Evolutionary conservation across 2,797 vertebrate genomes (phyloP), one percentile per base, ranked within the genome.

Genomic region (Enteromius fasciolatus): DNA sequence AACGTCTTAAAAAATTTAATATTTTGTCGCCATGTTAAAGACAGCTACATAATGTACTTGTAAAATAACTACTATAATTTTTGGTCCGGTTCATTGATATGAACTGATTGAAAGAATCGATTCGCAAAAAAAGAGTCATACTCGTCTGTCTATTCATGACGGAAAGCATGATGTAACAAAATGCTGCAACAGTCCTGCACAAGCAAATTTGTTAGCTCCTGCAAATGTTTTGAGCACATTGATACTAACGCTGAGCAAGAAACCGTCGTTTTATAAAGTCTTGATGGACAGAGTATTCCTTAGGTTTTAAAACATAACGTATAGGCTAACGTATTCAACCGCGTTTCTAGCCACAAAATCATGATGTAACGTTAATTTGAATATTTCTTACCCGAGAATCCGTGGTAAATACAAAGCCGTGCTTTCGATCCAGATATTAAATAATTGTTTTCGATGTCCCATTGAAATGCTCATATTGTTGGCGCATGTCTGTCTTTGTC

Each of bases 161-260:
- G 33, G 69, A 39, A 64, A 64, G 57, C 79, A 25, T 33, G 46
- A 25, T 36, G 44, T 74, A 69, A 63, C 68, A 73, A 80, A 80
- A 80, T 36, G 48, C 52, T 10, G 25, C 7, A 46, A 46, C 12
- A 2, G 2, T 41, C 2, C 33, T 59, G 3, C 17, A 57, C 36
- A 80, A 23, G 4, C 18, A 44, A 33, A 72, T 33, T 23, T 17
- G 15, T 23, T 63, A 17, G 12, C 48, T 20, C 4, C 4, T 36
- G 25, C 23, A 36, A 63, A 80, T n/a, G 8, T 36, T 44, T 23
- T 44, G 6, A 69, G 11, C 3, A 59, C 8, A 23, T 2, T 15
- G 11, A 9, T 44, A 6, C 44, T 48, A 33, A 61, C 8, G 5
- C 1, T 20, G 2, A 20, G 7, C 52, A 31, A 59, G 6, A 1